A percentile compares a stretch with the other conserved stretches of the same genome.
Conservation (phyloP, 2,797 vertebrate species). For the Premnoplex brunnescens region DNA sequence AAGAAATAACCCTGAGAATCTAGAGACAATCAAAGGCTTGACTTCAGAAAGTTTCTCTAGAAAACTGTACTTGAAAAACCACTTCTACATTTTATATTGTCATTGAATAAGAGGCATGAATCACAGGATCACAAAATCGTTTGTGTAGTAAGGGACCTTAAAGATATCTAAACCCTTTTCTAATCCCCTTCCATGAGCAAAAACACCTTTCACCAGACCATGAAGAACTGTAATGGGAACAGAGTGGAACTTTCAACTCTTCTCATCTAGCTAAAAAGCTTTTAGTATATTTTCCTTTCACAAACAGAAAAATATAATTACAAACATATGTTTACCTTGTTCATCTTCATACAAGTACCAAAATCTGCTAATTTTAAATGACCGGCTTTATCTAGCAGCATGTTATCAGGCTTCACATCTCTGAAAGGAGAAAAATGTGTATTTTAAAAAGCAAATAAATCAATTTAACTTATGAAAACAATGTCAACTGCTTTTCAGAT, state of each 20-base stretch:
- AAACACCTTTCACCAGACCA: neutral
- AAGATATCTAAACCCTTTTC: neutral
- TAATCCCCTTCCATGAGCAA: neutral
- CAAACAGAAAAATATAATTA: slow-evolving; percentile 1
- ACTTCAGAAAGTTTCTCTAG: neutral
- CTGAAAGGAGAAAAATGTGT: slow-evolving; percentile 67
- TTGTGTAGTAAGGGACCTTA: neutral
- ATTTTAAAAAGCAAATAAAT: neutral
- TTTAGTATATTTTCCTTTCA: neutral
- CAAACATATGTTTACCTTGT: slow-evolving; percentile 84
- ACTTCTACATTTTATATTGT: neutral
- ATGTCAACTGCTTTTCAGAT: neutral
- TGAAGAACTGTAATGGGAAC: neutral
- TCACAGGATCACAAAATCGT: neutral
- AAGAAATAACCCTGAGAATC: neutral
- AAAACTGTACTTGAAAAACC: neutral
- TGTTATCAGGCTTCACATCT: slow-evolving; percentile 99
- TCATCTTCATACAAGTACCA: slow-evolving; percentile 99
- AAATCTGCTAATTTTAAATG: slow-evolving; percentile 99
- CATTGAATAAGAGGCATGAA: neutral
- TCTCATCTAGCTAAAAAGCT: neutral
- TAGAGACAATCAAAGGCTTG: neutral
- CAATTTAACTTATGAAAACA: neutral
- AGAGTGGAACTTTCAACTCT: neutral
- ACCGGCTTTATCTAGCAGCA: slow-evolving; percentile 97